Percentiles rank a stretch among this genome's conserved stretches.
These are phyloP conservation scores for Stegostoma tigrinum DNA, from an alignment of 2,113 vertebrate genomes.

Conservation along the genomic window DNA sequence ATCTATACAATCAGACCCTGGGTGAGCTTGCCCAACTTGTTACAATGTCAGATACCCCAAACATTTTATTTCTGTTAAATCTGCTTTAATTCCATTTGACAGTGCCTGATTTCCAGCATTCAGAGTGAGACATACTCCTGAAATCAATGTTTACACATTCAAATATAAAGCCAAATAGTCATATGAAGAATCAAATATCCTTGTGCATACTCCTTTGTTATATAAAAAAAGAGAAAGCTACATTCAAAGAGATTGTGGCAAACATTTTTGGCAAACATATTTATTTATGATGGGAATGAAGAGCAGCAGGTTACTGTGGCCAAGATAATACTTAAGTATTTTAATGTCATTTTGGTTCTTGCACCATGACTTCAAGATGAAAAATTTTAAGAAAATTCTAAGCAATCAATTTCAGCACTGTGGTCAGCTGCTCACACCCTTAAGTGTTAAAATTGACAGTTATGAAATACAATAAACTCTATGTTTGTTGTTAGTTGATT, in stretches of 20 bases:
- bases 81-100: too few species aligned
- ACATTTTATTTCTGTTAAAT: too few species aligned
- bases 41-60: too few species aligned
- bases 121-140: neutral
- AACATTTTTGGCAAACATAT: neutral
- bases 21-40: too few species aligned
- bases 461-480: neutral
- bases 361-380: neutral
- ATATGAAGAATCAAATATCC: neutral
- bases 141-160: neutral
- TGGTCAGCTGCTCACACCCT: too few species aligned
- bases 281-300: neutral
- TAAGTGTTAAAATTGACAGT: neutral
- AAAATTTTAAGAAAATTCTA: too few species aligned
- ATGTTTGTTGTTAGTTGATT: neutral
- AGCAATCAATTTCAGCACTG: too few species aligned
- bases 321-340: neutral
- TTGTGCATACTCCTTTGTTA: neutral
- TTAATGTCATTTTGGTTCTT: neutral
- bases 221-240: too few species aligned
- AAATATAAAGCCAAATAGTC: neutral
- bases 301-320: neutral
- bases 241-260: neutral
- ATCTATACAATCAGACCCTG: neutral
- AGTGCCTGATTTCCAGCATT: too few species aligned